A percentile compares a stretch with the other conserved stretches of the same genome.
phyloP scores from a whole-genome alignment of 2,113 vertebrate genomes.

The Phyllostomus hastatus region DNA sequence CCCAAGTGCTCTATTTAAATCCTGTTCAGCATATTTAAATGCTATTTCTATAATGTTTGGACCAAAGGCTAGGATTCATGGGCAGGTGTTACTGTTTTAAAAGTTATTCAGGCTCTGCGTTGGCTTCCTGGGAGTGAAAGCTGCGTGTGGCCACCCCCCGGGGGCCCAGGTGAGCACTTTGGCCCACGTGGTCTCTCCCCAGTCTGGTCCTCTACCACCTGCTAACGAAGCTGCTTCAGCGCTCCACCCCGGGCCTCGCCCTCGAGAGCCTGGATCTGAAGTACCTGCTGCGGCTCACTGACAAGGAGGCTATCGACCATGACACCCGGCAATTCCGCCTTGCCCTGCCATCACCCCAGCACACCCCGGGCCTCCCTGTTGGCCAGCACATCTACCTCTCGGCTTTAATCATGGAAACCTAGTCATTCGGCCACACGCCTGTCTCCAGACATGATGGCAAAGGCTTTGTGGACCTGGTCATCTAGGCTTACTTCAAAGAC shows the following conservation, averaged over 20 bases:
- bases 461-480: conserved; percentile 94
- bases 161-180: neutral
- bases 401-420: conserved; percentile 88
- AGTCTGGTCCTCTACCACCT: conserved; percentile 71
- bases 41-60: neutral
- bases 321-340: too few relatives aligned
- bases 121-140: too few relatives aligned
- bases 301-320: conserved; percentile 72
- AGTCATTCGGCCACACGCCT: conserved; percentile 92
- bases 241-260: conserved; percentile 76
- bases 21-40: neutral
- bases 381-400: conserved; percentile 97
- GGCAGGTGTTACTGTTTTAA: neutral
- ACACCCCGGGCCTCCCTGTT: too few relatives aligned
- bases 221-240: conserved; percentile 74
- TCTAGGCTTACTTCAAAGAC: conserved; percentile 95
- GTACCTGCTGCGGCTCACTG: conserved; percentile 78
- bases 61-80: neutral
- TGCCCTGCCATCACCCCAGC: too few relatives aligned
- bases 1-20: neutral
- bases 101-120: neutral
- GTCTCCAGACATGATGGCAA: conserved; percentile 95
- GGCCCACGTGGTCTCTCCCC: conserved; percentile 73
- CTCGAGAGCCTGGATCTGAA: conserved; percentile 80
- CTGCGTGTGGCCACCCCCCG: too few relatives aligned